Evolutionary conservation across 2,113 vertebrate genomes (phyloP), one percentile per base, ranked within the genome.

Genomic region (Corydoras sp.): DNA sequence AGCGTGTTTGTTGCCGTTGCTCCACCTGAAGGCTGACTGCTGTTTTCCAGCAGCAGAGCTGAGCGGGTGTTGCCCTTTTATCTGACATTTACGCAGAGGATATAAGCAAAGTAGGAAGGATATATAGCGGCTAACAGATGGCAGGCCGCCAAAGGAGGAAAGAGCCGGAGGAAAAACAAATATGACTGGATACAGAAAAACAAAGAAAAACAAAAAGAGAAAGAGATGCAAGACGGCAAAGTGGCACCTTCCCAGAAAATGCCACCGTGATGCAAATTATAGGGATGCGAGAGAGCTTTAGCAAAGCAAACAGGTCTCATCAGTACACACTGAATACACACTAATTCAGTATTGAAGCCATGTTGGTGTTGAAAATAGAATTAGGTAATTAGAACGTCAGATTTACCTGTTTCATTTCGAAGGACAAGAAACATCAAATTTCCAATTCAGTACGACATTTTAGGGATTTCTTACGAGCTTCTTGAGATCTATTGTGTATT

Each of bases 41-140:
- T 65, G 72, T 58, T 65, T 78, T 76, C 74, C 68, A 59, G 67
- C 43, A 63, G 65, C 64, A 71, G 62, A 62, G 73, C 74, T 9
- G 67, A 24, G 49, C 58, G 29, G 35, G 62, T 29, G 58, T 31
- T 81, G 76, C 77, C 79, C 79, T 79, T 81, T 81, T 51, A 51
- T 67, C 24, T 81, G 79, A 81, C 79, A 81, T 81, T 81, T 76
- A 78, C 71, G 62, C 76, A 79, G 76, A 67, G 72, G 49, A 69
- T 72, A 76, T 76, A 70, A 72, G 71, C 59, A 35, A 62, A 73
- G 29, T 4, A 13, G 64, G 68, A 65, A 68, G 48, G 18, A 32
- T 74, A 66, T 74, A 71, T 58, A 59, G 53, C 48, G 30, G 58
- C 49, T 54, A 53, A 59, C 43, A 24, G 72, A 32, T 14, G 30